These are phyloP conservation scores for Artemia sinica DNA, from an alignment of 2,888 invertebrate genomes.

Conservation along the genomic window DNA sequence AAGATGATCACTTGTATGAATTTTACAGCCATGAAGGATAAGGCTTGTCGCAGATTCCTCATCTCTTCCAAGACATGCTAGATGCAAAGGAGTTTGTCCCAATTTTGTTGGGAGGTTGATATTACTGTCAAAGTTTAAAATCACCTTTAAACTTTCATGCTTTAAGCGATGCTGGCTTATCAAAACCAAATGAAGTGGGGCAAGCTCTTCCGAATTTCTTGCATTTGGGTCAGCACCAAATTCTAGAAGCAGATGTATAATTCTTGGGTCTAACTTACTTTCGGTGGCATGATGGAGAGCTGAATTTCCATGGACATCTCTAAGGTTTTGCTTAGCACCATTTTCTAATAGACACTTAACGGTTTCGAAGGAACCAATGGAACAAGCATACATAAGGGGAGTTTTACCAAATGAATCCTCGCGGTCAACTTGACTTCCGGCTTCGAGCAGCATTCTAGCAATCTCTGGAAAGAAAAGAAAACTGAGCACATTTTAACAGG, in stretches of 20 bases:
- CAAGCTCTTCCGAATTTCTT: slow-evolving; percentile 18
- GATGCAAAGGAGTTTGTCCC: slow-evolving; percentile 22
- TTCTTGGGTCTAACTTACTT: slow-evolving; percentile 6
- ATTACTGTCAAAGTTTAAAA: slow-evolving; percentile 18
- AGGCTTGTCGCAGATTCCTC: slow-evolving; percentile 23
- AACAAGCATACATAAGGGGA: slow-evolving; percentile 13
- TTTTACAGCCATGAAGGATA: slow-evolving; percentile 24
- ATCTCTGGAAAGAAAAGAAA: background rate
- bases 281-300: slow-evolving; percentile 26
- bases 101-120: slow-evolving; percentile 18
- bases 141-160: slow-evolving; percentile 3
- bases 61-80: slow-evolving; percentile 22
- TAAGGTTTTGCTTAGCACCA: slow-evolving; percentile 21
- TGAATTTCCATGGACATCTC: slow-evolving; percentile 24
- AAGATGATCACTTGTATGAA: slow-evolving; percentile 24
- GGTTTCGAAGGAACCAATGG: slow-evolving; percentile 10
- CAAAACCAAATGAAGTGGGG: slow-evolving; percentile 19
- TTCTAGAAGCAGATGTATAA: slow-evolving; percentile 17
- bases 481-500: too few species aligned
- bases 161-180: slow-evolving; percentile 13
- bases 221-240: slow-evolving; percentile 19
- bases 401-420: background rate
- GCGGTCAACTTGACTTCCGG: background rate
- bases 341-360: slow-evolving; percentile 16
- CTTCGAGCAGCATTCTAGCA: background rate